Percentiles rank a stretch among this genome's conserved stretches.
phyloP scores from a whole-genome alignment of 2,888 invertebrate genomes.

The Bombylius major region DNA sequence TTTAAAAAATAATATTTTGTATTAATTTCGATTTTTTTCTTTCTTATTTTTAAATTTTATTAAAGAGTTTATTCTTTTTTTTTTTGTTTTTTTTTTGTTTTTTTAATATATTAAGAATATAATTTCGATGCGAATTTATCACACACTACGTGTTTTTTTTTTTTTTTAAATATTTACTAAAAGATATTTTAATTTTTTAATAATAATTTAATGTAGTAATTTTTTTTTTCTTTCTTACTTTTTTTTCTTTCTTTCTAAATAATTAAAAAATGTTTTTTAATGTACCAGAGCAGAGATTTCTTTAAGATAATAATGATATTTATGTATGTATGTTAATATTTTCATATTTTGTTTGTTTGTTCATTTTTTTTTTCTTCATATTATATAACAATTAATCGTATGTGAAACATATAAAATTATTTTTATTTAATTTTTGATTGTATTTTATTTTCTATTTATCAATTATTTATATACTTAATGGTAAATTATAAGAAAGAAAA shows the following conservation, averaged over 20 bases:
- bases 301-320: not conserved
- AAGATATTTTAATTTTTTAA: not conserved
- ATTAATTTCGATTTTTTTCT: no score
- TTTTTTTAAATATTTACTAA: no score
- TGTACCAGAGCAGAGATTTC: no score
- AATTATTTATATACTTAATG: no score
- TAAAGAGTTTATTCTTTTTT: no score
- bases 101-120: not conserved
- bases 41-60: not conserved
- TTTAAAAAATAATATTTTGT: not conserved
- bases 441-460: no score
- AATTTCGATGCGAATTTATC: not conserved
- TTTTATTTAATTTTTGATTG: no score
- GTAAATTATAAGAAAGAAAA: no score
- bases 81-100: not conserved
- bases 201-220: not conserved
- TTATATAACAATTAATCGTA: not conserved
- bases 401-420: no score
- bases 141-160: not conserved
- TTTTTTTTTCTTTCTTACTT: not conserved
- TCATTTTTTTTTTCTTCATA: no score
- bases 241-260: not conserved
- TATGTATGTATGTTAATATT: not conserved
- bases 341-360: not conserved
- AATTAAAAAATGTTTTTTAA: no score